A percentile compares a stretch with the other conserved stretches of the same genome.
Conservation (phyloP, 2,797 vertebrate species). For the Notolepis coatsorum region DNA sequence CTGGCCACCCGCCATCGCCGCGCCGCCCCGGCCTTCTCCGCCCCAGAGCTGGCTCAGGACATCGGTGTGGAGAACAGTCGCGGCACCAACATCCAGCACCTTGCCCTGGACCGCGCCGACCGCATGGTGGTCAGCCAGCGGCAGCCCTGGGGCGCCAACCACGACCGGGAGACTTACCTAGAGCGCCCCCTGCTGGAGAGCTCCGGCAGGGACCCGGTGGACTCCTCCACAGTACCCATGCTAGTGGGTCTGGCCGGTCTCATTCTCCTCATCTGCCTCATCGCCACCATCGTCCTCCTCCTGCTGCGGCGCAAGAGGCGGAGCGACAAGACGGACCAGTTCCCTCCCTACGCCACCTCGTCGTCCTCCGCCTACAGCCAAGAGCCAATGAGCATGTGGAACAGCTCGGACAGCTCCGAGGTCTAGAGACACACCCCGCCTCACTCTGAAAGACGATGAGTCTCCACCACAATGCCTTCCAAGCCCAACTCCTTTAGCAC, state of each 20-base stretch:
- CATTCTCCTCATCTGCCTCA: slow-evolving; percentile 75
- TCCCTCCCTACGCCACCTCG: slow-evolving; percentile 77
- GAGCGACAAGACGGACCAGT: slow-evolving; percentile 68
- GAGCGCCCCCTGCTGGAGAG: slow-evolving; percentile 76
- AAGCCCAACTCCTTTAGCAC: slow-evolving; percentile 65
- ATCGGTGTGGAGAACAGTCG: slow-evolving; percentile 78
- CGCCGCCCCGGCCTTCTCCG: slow-evolving; percentile 52
- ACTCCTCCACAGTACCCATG: slow-evolving; percentile 67
- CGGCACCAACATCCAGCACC: slow-evolving; percentile 85
- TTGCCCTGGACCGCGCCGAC: slow-evolving; percentile 74
- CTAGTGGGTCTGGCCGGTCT: slow-evolving; percentile 75
- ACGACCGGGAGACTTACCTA: slow-evolving; percentile 19
- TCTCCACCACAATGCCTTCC: slow-evolving; percentile 71
- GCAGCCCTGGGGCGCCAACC: slow-evolving; percentile 64
- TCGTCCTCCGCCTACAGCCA: slow-evolving; percentile 81
- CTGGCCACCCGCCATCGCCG: slow-evolving; percentile 47
- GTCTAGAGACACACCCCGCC: slow-evolving; percentile 62
- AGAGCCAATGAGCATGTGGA: slow-evolving; percentile 51
- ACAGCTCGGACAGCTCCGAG: slow-evolving; percentile 80
- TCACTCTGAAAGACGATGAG: slow-evolving; percentile 51
- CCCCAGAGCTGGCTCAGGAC: slow-evolving; percentile 54
- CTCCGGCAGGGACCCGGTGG: slow-evolving; percentile 61
- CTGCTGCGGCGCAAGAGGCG: slow-evolving; percentile 74
- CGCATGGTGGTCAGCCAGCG: slow-evolving; percentile 73
- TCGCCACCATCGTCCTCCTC: slow-evolving; percentile 64